A percentile compares a stretch with the other conserved stretches of the same genome.
Conservation (phyloP, 2,113 vertebrate species). For the Python bivittatus region DNA sequence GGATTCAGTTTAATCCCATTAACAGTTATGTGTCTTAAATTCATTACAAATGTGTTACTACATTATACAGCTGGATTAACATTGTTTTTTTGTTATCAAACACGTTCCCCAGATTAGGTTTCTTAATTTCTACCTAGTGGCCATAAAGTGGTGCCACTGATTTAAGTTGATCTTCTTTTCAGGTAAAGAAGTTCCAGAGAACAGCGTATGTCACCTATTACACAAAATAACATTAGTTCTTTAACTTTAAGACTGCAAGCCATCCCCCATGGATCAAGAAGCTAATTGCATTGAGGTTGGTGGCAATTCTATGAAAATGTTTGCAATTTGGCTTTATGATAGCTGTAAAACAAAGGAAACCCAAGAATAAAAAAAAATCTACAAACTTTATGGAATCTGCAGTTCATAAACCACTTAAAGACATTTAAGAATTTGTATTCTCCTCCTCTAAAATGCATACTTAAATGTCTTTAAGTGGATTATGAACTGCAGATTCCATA, state of each 20-base stretch:
- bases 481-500: not conserved
- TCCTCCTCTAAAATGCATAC: no score
- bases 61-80: not conserved
- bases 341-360: no score
- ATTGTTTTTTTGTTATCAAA: not conserved
- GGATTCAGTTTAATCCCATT: conserved; percentile 15
- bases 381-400: not conserved
- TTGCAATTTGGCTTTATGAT: not conserved
- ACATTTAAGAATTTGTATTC: not conserved
- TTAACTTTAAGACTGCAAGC: not conserved
- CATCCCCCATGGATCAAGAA: not conserved
- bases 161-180: not conserved
- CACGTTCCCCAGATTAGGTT: not conserved
- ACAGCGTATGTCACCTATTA: not conserved
- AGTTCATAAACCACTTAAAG: not conserved
- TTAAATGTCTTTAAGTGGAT: not conserved
- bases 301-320: not conserved
- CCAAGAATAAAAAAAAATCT: not conserved
- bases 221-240: not conserved
- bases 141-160: not conserved
- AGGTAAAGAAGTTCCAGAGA: not conserved
- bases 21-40: conserved; percentile 9
- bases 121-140: not conserved
- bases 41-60: not conserved
- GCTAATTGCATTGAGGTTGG: not conserved